A percentile compares a stretch with the other conserved stretches of the same genome.
Conservation (phyloP, 2,888 invertebrate genomes). For the Chaetoderma sp. region DNA sequence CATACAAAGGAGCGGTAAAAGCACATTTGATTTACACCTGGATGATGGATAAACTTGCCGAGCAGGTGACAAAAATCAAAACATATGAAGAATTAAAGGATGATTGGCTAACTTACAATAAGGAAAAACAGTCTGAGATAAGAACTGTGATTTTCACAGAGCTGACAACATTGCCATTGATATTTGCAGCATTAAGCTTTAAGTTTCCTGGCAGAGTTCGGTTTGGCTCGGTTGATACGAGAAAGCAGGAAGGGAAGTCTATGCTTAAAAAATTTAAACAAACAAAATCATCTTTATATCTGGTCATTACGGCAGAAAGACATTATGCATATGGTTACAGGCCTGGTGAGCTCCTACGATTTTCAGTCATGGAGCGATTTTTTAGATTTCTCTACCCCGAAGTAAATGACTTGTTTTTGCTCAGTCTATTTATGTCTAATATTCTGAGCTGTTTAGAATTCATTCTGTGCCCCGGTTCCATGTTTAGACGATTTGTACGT, state of each 20-base stretch:
- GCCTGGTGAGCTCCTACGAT: conserved; percentile 69
- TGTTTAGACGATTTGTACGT: conserved; percentile 63
- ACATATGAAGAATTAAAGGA: conserved; percentile 57
- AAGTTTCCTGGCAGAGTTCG: conserved; percentile 73
- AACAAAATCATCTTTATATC: conserved; percentile 61
- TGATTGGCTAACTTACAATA: conserved; percentile 63
- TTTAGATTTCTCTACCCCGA: conserved; percentile 71
- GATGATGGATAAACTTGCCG: conserved; percentile 70
- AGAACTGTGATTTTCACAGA: conserved; percentile 70
- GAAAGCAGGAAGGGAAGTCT: conserved; percentile 38
- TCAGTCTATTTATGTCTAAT: conserved; percentile 70
- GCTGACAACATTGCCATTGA: conserved; percentile 70
- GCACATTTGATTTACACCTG: conserved; percentile 69
- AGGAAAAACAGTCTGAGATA: conserved; percentile 50
- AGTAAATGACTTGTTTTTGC: conserved; percentile 72
- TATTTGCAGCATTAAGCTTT: conserved; percentile 72
- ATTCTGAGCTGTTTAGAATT: conserved; percentile 70
- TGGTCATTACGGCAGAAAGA: conserved; percentile 70
- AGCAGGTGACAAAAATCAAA: conserved; percentile 65
- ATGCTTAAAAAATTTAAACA: conserved; percentile 40
- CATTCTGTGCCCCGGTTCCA: conserved; percentile 65
- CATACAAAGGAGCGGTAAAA: conserved; percentile 61
- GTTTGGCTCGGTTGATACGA: conserved; percentile 66
- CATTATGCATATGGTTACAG: conserved; percentile 68
- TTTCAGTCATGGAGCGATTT: conserved; percentile 69